Base-by-base conservation (phyloP, 2,888 invertebrate genomes). In the Aromia moschata region DNA sequence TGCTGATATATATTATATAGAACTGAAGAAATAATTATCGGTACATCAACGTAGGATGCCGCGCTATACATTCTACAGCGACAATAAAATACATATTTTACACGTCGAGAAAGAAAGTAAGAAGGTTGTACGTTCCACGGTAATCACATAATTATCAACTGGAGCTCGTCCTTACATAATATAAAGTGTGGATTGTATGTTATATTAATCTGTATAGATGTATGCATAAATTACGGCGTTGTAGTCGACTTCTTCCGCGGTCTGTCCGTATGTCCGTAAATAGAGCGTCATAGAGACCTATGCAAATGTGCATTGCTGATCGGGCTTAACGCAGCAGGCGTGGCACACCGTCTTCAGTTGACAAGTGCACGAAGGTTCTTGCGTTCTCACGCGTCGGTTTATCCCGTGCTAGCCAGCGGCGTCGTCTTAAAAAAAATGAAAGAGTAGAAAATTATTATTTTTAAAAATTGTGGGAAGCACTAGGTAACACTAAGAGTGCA, bases 341-440 rank as follows among this genome's bases (percentile, higher is more conserved):
- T 65, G 62, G 65, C 65, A 56, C 31, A 33, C 47, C 59, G 57
- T 65, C 51, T 65, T 62, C 49, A 49, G 56, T 60, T 64, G 67
- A 67, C 67, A 67, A 67, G 67, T 67, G 67, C 62, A 64, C 47
- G 64, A 62, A 64, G 62, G 65, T 60, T 65, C 55, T 58, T 60
- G 47, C 65, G 67, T 67, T 67, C 67, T 64, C 67, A 67, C 67
- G 67, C 62, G 62, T 52, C 57, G 60, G 49, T 56, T 49, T 49
- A 52, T 64, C 52, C 52, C 44, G 36, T 20, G 36, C 17, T 10
- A 5, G 17, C 18, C 54, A 44, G 41, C 17, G 36, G 44, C 54
- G 54, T 52, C 25, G n/a, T n/a, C n/a, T n/a, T n/a, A n/a, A n/a
- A n/a, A n/a, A n/a, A n/a, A n/a, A n/a, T n/a, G n/a, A n/a, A n/a